These are phyloP conservation scores for Plusia festucae DNA, from an alignment of 2,888 invertebrate genomes.

Conservation along the genomic window DNA sequence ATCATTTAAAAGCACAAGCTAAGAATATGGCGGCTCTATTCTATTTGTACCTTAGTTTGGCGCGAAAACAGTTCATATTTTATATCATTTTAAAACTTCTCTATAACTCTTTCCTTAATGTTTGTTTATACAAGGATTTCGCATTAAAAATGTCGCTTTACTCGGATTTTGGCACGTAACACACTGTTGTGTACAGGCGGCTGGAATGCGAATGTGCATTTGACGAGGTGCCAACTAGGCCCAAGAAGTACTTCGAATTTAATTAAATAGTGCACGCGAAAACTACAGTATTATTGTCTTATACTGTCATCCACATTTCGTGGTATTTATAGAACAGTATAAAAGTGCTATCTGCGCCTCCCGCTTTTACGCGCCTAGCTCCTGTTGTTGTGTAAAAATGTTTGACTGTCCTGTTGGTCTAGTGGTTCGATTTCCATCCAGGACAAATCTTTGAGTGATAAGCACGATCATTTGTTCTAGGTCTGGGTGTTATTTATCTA, in stretches of 20 bases:
- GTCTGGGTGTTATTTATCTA: too few relatives aligned
- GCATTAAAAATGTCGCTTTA: constrained; percentile 33
- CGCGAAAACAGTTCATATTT: neutral
- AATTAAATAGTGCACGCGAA: constrained; percentile 62
- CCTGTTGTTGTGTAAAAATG: too few relatives aligned
- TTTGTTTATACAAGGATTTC: constrained; percentile 34
- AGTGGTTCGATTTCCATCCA: too few relatives aligned
- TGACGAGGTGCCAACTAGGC: constrained; percentile 69
- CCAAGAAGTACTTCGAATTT: constrained; percentile 56
- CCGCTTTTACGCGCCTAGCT: too few relatives aligned
- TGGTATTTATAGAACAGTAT: neutral
- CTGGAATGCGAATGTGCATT: constrained; percentile 62
- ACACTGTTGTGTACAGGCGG: constrained; percentile 57
- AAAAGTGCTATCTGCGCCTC: too few relatives aligned
- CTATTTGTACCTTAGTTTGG: neutral
- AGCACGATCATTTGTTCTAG: too few relatives aligned
- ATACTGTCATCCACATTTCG: constrained; percentile 49
- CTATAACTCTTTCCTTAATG: constrained; percentile 28
- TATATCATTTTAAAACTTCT: constrained; percentile 31
- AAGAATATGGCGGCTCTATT: neutral
- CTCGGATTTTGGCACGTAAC: constrained; percentile 41
- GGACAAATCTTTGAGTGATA: too few relatives aligned
- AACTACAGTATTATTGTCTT: constrained; percentile 52
- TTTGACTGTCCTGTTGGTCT: too few relatives aligned
- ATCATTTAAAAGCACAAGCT: neutral